These are phyloP conservation scores for Indicator maculatus DNA, from an alignment of 2,113 vertebrate genomes.

Conservation along the genomic window DNA sequence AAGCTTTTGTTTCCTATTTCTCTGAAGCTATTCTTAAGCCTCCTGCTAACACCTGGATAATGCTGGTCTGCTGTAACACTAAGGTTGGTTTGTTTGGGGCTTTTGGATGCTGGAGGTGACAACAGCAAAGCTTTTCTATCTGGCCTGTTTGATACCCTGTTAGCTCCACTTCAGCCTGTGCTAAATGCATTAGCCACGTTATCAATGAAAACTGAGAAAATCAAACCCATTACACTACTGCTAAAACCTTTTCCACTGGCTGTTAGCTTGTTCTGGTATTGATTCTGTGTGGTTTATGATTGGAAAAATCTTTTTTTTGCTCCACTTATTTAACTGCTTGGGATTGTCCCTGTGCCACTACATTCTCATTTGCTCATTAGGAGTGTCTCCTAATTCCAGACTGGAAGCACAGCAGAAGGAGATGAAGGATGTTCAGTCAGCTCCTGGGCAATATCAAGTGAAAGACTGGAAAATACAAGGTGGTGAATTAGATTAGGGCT, in stretches of 20 bases:
- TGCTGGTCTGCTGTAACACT: neutral
- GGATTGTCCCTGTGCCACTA: neutral
- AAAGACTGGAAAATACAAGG: neutral
- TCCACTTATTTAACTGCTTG: neutral
- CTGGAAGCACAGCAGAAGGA: neutral
- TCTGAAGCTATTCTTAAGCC: neutral
- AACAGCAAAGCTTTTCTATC: neutral
- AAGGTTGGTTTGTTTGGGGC: neutral
- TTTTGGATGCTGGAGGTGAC: neutral
- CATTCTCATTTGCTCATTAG: neutral
- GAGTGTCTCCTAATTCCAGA: neutral
- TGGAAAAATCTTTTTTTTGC: neutral
- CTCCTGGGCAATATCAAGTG: rapidly evolving
- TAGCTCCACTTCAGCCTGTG: slow-evolving; percentile 16
- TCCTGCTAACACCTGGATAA: neutral
- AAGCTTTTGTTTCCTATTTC: neutral
- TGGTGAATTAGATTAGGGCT: neutral
- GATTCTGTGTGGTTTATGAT: neutral
- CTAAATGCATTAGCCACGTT: slow-evolving; percentile 15
- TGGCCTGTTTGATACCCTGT: neutral
- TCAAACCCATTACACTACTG: slow-evolving; percentile 32
- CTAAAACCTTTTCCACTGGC: slow-evolving; percentile 9
- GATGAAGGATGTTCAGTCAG: neutral
- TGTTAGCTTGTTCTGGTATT: slow-evolving; percentile 22
- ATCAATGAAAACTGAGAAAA: slow-evolving; percentile 43